Base-by-base conservation (phyloP, 1,140 invertebrate genomes). In the Odontomachus brunneus region DNA sequence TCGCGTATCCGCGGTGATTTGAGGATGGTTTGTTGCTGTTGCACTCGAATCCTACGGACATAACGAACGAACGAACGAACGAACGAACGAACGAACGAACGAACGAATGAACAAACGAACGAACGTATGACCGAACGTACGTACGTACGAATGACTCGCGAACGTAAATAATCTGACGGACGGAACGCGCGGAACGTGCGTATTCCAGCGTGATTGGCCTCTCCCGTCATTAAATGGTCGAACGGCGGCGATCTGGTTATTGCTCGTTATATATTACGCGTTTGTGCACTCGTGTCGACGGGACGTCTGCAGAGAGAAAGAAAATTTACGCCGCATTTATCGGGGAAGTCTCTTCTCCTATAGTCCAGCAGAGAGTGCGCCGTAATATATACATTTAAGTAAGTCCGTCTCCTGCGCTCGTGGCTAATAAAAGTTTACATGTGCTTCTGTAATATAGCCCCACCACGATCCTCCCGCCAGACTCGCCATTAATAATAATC, bases 361-460 rank as follows among this genome's bases (percentile, higher is more conserved):
- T 48, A 48, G 65, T 55, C n/a, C n/a, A 69, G 75, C 57, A 71
- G 29, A 55, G n/a, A 26, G 49, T 65, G 49, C 44, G 59, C 14
- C 60, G 22, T 78, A 55, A 78, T 24, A 67, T 17, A 44, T 11
- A 33, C 2, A n/a, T n/a, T n/a, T 33, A 26, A 69, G 19, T 24
- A 59, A 69, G 75, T 71, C 49, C 38, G 69, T 53, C 49, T 71
- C 24, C 63, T 69, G 51, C 65, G 65, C 65, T 80, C 22, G 22
- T 48, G 75, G 65, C 51, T 80, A 80, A 80, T 76, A 71, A 80
- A 80, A 69, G 22, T 69, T 11, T 80, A 59, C 57, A 80, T 80
- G 75, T 80, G 75, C 75, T 80, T 80, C 44, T 80, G 75, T 80
- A 80, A 80, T 71, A 80, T 80, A 80, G 75, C 75, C 65, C 69